A percentile compares a stretch with the other conserved stretches of the same genome.
These are phyloP conservation scores for Spinus olivaceus DNA, from an alignment of 2,797 vertebrate genomes.

Conservation along the genomic window DNA sequence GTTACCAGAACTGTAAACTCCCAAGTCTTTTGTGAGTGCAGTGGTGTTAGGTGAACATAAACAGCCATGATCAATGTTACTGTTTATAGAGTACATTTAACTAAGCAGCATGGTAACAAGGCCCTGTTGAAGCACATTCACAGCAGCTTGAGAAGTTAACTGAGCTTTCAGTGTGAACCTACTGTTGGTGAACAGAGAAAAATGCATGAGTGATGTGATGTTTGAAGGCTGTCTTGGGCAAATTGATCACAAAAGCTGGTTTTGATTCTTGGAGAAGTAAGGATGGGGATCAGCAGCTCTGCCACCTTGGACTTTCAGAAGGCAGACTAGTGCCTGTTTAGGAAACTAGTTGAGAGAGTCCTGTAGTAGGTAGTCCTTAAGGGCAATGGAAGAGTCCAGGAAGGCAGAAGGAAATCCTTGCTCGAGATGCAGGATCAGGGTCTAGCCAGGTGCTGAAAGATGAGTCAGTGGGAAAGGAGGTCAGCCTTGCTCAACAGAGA, in stretches of 20 bases:
- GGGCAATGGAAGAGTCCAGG: neutral
- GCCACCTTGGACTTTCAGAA: neutral
- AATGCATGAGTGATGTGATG: neutral
- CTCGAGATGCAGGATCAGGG: neutral
- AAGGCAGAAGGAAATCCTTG: neutral
- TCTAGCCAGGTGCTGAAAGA: neutral
- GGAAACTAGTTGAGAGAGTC: neutral
- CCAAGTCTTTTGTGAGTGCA: neutral
- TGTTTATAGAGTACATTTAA: neutral
- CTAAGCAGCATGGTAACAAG: neutral
- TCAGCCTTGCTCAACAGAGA: neutral
- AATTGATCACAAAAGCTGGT: neutral
- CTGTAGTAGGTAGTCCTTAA: neutral
- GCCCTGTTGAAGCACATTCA: neutral
- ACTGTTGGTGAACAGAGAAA: neutral
- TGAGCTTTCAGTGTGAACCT: neutral
- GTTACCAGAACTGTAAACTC: neutral
- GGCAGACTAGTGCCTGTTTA: neutral
- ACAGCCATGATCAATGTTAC: neutral
- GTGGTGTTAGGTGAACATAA: neutral
- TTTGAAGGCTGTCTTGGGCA: neutral
- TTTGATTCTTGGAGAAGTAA: neutral
- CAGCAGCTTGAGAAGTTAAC: neutral
- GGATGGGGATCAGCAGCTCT: neutral
- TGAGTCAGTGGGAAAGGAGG: neutral